phyloP scores from a whole-genome alignment of 2,888 invertebrate species.

The Ptilodon capucinus region DNA sequence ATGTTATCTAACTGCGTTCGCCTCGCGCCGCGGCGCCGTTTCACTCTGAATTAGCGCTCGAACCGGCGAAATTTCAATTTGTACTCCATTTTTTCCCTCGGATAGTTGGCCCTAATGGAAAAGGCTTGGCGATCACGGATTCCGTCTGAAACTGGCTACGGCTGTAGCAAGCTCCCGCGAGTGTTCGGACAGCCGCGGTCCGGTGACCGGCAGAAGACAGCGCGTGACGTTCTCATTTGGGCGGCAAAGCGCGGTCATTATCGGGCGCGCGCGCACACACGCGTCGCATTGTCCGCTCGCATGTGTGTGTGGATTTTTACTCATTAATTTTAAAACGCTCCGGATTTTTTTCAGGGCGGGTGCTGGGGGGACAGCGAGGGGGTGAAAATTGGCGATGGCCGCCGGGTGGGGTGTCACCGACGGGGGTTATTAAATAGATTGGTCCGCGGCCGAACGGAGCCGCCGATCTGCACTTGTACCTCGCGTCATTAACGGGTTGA shows the following conservation, averaged over 20 bases:
- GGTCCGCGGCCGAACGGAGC: conserved; percentile 83
- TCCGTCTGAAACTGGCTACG: conserved; percentile 36
- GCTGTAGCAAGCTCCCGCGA: too few species aligned
- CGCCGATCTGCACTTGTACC: conserved; percentile 82
- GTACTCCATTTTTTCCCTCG: conserved; percentile 70
- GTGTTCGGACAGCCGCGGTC: conserved; percentile 7
- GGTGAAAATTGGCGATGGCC: conserved; percentile 81
- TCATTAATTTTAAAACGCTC: conserved; percentile 84
- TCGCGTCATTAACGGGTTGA: conserved; percentile 83
- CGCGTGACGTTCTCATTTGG: conserved; percentile 44
- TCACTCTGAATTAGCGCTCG: conserved; percentile 74
- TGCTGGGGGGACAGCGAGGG: conserved; percentile 71
- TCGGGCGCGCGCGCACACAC: conserved; percentile 67
- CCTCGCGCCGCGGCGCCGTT: conserved; percentile 68
- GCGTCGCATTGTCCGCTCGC: conserved; percentile 61
- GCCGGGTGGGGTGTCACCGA: conserved; percentile 81
- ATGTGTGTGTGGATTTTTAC: conserved; percentile 83
- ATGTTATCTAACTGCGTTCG: conserved; percentile 82
- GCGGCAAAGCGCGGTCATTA: conserved; percentile 69
- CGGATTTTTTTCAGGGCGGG: conserved; percentile 83
- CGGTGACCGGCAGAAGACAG: conserved; percentile 20
- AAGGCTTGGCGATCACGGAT: conserved; percentile 57
- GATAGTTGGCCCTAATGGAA: conserved; percentile 72
- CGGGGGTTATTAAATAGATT: conserved; percentile 84
- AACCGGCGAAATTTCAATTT: conserved; percentile 78